These are phyloP conservation scores for Panthera leo DNA, from an alignment of 2,113 vertebrate species.

Conservation along the genomic window DNA sequence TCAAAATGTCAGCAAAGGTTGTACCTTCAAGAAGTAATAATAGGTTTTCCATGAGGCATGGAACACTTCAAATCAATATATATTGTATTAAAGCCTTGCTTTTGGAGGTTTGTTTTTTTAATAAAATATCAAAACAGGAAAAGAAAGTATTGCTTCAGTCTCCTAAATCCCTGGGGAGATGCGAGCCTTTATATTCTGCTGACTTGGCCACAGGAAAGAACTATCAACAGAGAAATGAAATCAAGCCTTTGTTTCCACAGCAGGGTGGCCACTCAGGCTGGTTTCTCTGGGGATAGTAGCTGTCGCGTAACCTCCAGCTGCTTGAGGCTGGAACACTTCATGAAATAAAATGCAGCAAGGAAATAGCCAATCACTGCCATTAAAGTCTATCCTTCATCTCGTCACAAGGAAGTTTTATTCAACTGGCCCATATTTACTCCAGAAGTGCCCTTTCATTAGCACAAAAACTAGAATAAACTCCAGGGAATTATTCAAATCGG, in stretches of 20 bases:
- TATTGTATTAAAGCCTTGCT: constrained; percentile 48
- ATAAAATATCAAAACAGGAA: constrained; percentile 27
- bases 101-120: background rate
- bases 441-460: background rate
- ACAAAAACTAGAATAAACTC: background rate
- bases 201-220: background rate
- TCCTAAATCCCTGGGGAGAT: background rate
- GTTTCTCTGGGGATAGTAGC: background rate
- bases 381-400: background rate
- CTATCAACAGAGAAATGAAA: background rate
- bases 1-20: constrained; percentile 28
- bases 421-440: background rate
- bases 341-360: background rate
- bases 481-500: background rate
- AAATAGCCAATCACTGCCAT: background rate
- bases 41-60: constrained; percentile 36
- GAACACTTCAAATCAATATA: constrained; percentile 45
- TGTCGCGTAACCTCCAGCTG: background rate
- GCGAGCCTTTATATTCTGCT: background rate
- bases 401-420: background rate
- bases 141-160: background rate
- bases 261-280: fast-evolving
- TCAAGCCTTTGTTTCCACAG: background rate
- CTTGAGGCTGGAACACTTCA: background rate
- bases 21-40: constrained; percentile 37